phyloP scores from a whole-genome alignment of 2,888 invertebrate species.

The Dasysyrphus tricinctus region DNA sequence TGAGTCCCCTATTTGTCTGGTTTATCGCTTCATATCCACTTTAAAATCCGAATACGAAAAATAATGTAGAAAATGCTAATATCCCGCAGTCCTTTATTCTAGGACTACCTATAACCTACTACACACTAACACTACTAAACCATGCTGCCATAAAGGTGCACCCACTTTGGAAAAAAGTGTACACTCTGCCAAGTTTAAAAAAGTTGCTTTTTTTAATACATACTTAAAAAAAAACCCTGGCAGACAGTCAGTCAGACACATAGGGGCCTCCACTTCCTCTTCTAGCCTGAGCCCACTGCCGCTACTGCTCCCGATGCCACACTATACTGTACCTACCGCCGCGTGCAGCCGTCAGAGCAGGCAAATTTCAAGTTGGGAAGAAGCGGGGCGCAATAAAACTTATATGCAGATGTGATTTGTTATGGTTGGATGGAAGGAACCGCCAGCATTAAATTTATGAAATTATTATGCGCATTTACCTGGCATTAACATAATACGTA shows the following conservation, averaged over 20 bases:
- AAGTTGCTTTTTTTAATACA: neutral
- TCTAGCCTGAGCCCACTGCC: neutral
- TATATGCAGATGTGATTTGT: conserved; percentile 76
- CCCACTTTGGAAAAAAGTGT: conserved; percentile 49
- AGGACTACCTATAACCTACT: conserved; percentile 1
- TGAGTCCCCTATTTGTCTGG: conserved; percentile 72
- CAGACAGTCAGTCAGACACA: conserved; percentile 70
- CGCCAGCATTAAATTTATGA: conserved; percentile 76
- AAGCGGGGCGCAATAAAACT: conserved; percentile 73
- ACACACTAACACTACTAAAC: conserved; percentile 10
- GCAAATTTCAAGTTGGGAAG: conserved; percentile 48
- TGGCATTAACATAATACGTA: conserved; percentile 75
- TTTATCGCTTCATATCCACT: conserved; percentile 72
- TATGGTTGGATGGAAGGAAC: conserved; percentile 75
- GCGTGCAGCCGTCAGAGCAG: conserved; percentile 47
- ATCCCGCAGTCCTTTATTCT: conserved; percentile 56
- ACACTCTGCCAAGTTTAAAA: conserved; percentile 47
- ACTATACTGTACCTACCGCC: neutral
- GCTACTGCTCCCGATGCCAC: neutral
- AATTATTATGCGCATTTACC: conserved; percentile 76
- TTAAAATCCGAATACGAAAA: conserved; percentile 71
- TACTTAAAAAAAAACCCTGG: conserved; percentile 32
- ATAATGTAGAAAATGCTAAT: conserved; percentile 74
- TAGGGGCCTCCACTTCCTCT: conserved; percentile 45
- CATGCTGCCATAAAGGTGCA: conserved; percentile 40